These are phyloP conservation scores for Galemys pyrenaicus DNA, from an alignment of 2,113 vertebrate genomes.

Conservation along the genomic window DNA sequence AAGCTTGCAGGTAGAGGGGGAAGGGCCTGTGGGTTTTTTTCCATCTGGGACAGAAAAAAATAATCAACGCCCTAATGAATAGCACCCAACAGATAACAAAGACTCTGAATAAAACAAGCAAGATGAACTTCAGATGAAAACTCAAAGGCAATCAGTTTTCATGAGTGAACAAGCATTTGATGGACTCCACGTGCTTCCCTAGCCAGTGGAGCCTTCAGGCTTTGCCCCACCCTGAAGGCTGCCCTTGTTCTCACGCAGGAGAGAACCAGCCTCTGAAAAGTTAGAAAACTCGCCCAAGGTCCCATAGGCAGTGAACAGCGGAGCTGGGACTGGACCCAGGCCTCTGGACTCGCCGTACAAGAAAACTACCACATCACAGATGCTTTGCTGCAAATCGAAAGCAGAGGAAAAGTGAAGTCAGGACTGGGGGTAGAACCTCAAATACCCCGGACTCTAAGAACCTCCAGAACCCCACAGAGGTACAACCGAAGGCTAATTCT, in stretches of 20 bases:
- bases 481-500: not conserved
- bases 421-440: not conserved
- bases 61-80: not conserved
- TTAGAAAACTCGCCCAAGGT: too few species aligned
- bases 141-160: not conserved
- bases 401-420: not conserved
- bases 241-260: not conserved
- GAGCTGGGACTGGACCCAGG: not conserved
- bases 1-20: not conserved
- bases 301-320: fast-evolving
- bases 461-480: not conserved
- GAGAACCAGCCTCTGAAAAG: not conserved
- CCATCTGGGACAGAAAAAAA: not conserved
- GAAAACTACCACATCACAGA: not conserved
- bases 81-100: not conserved
- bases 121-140: not conserved
- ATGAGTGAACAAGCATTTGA: not conserved
- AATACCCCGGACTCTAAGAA: not conserved
- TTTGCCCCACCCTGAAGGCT: fast-evolving
- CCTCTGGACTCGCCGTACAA: too few species aligned
- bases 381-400: not conserved
- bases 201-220: not conserved
- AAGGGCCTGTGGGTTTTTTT: not conserved
- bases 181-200: too few species aligned
- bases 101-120: not conserved